These are phyloP conservation scores for Anas flavirostris DNA, from an alignment of 2,797 vertebrate genomes.

Conservation along the genomic window DNA sequence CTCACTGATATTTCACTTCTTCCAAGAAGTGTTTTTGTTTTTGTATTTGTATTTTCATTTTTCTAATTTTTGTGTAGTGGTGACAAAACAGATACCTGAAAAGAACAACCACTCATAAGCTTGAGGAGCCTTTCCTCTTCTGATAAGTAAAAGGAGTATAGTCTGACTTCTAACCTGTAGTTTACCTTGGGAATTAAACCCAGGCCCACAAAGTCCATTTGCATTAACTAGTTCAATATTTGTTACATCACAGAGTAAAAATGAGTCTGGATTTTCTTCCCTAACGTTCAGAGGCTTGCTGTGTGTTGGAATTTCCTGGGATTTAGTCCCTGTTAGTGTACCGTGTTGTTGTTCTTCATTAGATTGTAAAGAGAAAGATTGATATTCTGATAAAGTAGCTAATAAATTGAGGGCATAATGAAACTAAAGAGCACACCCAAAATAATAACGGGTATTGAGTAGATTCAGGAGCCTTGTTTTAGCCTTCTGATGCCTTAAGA, in stretches of 20 bases:
- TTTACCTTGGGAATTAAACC: background rate
- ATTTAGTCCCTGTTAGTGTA: background rate
- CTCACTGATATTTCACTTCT: background rate
- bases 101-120: background rate
- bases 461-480: background rate
- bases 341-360: background rate
- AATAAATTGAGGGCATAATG: background rate
- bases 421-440: background rate
- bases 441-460: background rate
- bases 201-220: background rate
- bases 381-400: background rate
- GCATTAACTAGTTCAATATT: background rate
- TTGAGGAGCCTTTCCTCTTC: background rate
- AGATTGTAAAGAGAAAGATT: background rate
- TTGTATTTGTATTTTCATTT: too few species aligned
- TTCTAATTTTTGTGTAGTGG: background rate
- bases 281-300: background rate
- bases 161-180: background rate
- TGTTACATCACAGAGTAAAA: background rate
- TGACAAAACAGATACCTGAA: background rate
- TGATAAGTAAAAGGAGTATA: background rate
- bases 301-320: background rate
- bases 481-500: background rate
- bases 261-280: background rate
- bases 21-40: background rate